Evolutionary conservation across 2,113 vertebrate species (phyloP).

Genomic region (Reinhardtius hippoglossoides): DNA sequence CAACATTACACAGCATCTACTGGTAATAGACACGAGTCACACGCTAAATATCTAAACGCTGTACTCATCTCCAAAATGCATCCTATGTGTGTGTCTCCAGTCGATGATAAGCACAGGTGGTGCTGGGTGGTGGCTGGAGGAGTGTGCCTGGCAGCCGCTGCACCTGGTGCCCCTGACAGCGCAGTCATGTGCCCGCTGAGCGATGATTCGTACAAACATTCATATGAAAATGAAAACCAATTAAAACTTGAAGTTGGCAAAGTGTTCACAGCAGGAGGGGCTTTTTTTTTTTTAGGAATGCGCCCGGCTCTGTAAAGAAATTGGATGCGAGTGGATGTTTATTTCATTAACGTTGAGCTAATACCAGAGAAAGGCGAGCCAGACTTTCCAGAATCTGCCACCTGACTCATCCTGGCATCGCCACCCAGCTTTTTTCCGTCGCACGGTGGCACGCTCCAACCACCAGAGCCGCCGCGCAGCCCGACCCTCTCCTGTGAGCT

Average conservation of each 20-base stretch:
- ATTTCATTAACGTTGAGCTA: background rate
- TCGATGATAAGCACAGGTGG: background rate
- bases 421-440: too few relatives aligned
- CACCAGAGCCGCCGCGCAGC: background rate
- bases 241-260: background rate
- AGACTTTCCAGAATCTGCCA: constrained; percentile 14
- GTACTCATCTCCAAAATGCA: too few relatives aligned
- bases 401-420: constrained; percentile 14
- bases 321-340: background rate
- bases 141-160: background rate
- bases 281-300: background rate
- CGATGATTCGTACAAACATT: constrained; percentile 4
- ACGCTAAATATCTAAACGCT: too few relatives aligned
- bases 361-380: background rate
- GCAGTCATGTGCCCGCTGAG: background rate
- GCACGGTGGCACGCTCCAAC: background rate
- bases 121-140: background rate
- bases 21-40: too few relatives aligned
- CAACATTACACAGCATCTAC: too few relatives aligned
- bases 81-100: too few relatives aligned
- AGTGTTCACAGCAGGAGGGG: background rate
- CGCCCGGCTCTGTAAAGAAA: background rate
- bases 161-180: constrained; percentile 4
- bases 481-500: background rate
- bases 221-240: background rate